Conservation (phyloP, 2,888 invertebrate species). For the Drosophila paucipuncta region DNA sequence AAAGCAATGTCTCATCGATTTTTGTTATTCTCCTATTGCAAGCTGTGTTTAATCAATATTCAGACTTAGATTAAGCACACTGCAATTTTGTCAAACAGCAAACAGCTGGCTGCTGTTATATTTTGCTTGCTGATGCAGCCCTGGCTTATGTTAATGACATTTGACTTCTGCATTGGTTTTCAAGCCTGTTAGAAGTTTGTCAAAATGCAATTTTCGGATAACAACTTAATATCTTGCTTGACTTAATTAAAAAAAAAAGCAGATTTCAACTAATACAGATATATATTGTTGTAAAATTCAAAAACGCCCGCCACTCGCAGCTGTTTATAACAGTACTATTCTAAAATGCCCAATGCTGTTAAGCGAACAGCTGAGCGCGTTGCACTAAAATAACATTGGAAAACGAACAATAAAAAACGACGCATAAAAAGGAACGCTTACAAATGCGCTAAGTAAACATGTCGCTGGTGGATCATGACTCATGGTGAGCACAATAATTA, state of each 20-base stretch:
- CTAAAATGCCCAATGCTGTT: constrained; percentile 9
- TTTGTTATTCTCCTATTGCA: background rate
- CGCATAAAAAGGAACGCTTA: constrained; percentile 32
- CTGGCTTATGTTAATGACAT: background rate
- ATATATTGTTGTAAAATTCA: background rate
- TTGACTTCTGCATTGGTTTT: too few relatives aligned
- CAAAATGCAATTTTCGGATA: background rate
- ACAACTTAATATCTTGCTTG: background rate
- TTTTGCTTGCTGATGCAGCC: background rate
- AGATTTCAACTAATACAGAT: background rate
- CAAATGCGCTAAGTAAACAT: constrained; percentile 63
- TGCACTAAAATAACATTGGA: constrained; percentile 12
- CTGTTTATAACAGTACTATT: background rate
- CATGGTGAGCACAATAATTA: constrained; percentile 74
- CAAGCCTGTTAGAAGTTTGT: too few relatives aligned
- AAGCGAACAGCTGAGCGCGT: constrained; percentile 37
- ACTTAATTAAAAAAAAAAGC: background rate
- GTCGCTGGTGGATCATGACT: constrained; percentile 85
- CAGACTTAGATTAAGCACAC: background rate
- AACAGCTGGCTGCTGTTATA: constrained; percentile 11
- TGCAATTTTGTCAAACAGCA: background rate
- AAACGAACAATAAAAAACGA: constrained; percentile 14
- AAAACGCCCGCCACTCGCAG: background rate
- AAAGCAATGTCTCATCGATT: background rate
- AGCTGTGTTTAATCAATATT: background rate